Percentiles rank a stretch among this genome's conserved stretches.
Conservation (phyloP, 2,888 invertebrate genomes). For the Norana najaformis region DNA sequence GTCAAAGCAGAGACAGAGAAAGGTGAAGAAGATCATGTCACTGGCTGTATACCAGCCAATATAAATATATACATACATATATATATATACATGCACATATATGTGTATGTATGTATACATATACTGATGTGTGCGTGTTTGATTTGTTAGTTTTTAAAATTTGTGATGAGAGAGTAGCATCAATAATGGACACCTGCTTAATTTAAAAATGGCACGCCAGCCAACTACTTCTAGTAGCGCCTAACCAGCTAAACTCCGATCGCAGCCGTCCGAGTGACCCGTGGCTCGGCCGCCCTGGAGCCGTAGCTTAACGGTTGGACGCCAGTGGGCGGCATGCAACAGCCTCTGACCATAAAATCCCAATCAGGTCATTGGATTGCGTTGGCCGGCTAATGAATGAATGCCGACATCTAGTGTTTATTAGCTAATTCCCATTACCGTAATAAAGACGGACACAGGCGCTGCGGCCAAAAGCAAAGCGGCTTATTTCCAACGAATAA, state of each 20-base stretch:
- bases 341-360: not conserved
- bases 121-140: not conserved
- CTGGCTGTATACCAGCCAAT: too few relatives aligned
- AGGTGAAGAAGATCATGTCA: too few relatives aligned
- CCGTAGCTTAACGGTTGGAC: not conserved
- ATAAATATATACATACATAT: too few relatives aligned
- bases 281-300: not conserved
- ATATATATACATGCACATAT: too few relatives aligned
- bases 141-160: too few relatives aligned
- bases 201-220: not conserved
- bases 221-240: not conserved
- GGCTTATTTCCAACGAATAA: conserved; percentile 5
- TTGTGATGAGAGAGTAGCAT: too few relatives aligned
- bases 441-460: not conserved
- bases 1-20: too few relatives aligned
- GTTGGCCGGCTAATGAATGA: conserved; percentile 4
- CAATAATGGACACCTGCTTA: not conserved
- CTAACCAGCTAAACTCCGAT: conserved; percentile 5
- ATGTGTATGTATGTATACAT: too few relatives aligned
- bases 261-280: not conserved
- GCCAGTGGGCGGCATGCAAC: not conserved
- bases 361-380: conserved; percentile 13
- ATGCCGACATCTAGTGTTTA: conserved; percentile 7
- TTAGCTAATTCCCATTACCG: conserved; percentile 7
- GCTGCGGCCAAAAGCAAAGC: not conserved